Percentiles rank a stretch among this genome's conserved stretches.
phyloP scores from a whole-genome alignment of 2,113 vertebrate genomes.

The Willisornis vidua region DNA sequence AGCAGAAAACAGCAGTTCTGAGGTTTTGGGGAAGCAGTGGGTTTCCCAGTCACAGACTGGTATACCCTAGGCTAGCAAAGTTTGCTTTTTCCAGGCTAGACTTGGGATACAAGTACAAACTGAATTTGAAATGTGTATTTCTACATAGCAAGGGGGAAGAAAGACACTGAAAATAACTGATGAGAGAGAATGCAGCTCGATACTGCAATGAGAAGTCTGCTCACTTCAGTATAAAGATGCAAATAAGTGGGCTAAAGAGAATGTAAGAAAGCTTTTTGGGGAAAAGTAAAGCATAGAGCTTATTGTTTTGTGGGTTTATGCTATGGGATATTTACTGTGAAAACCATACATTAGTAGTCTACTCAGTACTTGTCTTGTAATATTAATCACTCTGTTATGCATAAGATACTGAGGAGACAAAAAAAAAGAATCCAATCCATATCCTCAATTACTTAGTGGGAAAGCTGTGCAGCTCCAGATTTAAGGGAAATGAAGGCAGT shows the following conservation, averaged over 20 bases:
- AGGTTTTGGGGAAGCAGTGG: not conserved
- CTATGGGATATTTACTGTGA: not conserved
- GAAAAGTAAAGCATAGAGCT: not conserved
- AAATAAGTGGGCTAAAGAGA: slow-evolving; percentile 10
- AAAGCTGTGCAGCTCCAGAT: not conserved
- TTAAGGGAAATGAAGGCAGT: not conserved
- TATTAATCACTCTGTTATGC: not conserved
- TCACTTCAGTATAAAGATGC: not conserved
- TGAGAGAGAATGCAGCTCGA: not conserved
- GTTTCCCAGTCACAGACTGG: not conserved
- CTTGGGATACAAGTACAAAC: not conserved
- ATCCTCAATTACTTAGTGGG: not conserved
- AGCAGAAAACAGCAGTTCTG: not conserved
- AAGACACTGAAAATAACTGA: not conserved
- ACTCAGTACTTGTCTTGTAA: not conserved
- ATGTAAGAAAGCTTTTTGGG: not conserved
- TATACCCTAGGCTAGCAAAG: not conserved
- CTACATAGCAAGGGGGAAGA: not conserved
- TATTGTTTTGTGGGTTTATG: not conserved
- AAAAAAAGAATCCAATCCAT: not conserved
- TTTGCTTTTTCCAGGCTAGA: not conserved
- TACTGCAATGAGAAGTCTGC: not conserved
- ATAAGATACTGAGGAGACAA: not conserved
- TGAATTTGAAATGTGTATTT: not conserved
- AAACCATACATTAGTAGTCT: not conserved